Evolutionary conservation across 2,113 vertebrate species (phyloP), one percentile per base, ranked within the genome.

Genomic region (Electrona antarctica): DNA sequence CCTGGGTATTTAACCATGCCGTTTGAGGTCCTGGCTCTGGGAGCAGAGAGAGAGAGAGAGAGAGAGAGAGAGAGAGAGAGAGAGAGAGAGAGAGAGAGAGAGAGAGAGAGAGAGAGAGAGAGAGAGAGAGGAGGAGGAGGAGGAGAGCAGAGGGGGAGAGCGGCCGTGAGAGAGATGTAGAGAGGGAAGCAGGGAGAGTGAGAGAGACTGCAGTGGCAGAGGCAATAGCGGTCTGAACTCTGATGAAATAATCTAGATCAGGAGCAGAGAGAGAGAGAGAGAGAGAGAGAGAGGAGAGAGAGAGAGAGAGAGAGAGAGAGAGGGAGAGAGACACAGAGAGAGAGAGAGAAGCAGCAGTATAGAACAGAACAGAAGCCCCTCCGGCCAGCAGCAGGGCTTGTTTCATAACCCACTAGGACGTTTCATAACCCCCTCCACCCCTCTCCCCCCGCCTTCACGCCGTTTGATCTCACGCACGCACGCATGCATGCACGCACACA

Each of bases 1-100:
- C 87, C 89, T 79, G 82, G 85, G 89, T 93, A 91, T 93, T 93
- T 93, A 94, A 85, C 91, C 91, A 94, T 93, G 91, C 92, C 90
- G 90, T 93, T 93, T 93, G 91, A 93, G 91, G 90, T 91, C 86
- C 82, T 87, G 86, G 82, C 50, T 69, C 87, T 88, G 70, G 70
- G 87, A 92, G 89, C 86, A 88, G 69, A 85, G 84, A 90, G 82
- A 76, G 77, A 66, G 60, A 60, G 77, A 69, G 80, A 51, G 70
- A 71, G 63, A 57, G 75, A 57, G 64, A 70, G 60, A 47, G 74
- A 63, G 70, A 54, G 60, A 57, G 55, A 28, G 69, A 49, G 56
- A 60, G 73, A 73, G 78, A 79, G 62, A 76, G 67, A 73, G 66
- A 28, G 41, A 11, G 29, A n/a, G 56, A 21, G 67, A 49, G 67